Evolutionary conservation across 2,113 vertebrate species (phyloP).

Genomic region (Menidia beryllina): DNA sequence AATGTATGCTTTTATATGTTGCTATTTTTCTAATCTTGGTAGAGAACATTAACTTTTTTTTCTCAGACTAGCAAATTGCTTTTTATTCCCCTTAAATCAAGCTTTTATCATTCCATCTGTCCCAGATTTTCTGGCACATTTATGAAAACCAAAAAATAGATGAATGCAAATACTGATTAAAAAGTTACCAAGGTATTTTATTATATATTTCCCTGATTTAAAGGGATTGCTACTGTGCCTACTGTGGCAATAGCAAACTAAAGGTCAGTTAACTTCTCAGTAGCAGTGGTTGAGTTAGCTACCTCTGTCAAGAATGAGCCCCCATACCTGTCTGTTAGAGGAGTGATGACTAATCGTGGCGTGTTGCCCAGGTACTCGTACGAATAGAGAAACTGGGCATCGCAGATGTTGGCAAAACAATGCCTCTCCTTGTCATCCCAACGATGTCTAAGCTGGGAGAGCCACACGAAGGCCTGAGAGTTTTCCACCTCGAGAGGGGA

Average conservation of each 20-base stretch:
- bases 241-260: background rate
- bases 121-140: background rate
- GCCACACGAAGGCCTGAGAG: constrained; percentile 93
- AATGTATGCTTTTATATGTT: background rate
- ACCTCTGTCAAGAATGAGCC: background rate
- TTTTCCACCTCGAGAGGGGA: constrained; percentile 86
- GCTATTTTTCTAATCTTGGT: background rate
- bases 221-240: no score
- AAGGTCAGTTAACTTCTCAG: background rate
- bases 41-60: background rate
- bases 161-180: background rate
- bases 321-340: constrained; percentile 91
- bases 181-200: background rate
- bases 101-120: background rate
- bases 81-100: no score
- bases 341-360: constrained; percentile 94
- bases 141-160: background rate
- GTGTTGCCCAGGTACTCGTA: constrained; percentile 98
- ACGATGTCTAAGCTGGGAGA: constrained; percentile 93
- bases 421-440: constrained; percentile 91
- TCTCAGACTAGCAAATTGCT: background rate
- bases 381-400: constrained; percentile 93
- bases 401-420: constrained; percentile 94
- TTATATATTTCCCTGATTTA: background rate
- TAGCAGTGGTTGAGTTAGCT: background rate